phyloP scores from a whole-genome alignment of 2,888 invertebrate species.

The Stenurella melanura region DNA sequence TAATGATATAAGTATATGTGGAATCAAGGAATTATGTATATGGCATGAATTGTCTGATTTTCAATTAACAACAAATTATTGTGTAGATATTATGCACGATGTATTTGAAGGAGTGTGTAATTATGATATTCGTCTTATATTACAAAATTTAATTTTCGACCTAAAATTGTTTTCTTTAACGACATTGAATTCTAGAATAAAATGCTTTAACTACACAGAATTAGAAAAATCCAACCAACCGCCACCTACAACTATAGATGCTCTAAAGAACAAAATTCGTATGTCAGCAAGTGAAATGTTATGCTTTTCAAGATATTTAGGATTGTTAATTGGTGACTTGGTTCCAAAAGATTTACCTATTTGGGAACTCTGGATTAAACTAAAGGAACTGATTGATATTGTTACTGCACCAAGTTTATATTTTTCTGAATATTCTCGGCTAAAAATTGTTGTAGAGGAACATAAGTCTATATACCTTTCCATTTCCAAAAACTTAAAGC shows the following conservation, averaged over 20 bases:
- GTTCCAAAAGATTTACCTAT: conserved; percentile 8
- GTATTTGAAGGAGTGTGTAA: neutral
- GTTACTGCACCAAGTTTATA: neutral
- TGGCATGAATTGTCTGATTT: neutral
- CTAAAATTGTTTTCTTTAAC: neutral
- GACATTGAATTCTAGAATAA: neutral
- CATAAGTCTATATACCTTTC: neutral
- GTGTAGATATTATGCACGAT: neutral
- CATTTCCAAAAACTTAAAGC: neutral
- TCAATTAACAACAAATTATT: conserved; percentile 1
- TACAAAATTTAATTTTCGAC: conserved; percentile 3
- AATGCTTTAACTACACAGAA: neutral
- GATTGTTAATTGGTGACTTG: conserved; percentile 2
- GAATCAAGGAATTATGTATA: conserved; percentile 11
- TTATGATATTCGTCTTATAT: neutral
- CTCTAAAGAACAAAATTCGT: neutral
- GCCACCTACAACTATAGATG: neutral
- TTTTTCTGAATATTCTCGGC: neutral
- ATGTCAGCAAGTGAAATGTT: conserved; percentile 21
- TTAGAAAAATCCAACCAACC: neutral
- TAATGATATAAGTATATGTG: neutral
- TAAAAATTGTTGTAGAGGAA: neutral
- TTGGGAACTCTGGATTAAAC: conserved; percentile 11
- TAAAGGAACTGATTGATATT: neutral
- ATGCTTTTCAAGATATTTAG: conserved; percentile 7